phyloP scores from a whole-genome alignment of 2,113 vertebrate species.

The Euleptes europaea region DNA sequence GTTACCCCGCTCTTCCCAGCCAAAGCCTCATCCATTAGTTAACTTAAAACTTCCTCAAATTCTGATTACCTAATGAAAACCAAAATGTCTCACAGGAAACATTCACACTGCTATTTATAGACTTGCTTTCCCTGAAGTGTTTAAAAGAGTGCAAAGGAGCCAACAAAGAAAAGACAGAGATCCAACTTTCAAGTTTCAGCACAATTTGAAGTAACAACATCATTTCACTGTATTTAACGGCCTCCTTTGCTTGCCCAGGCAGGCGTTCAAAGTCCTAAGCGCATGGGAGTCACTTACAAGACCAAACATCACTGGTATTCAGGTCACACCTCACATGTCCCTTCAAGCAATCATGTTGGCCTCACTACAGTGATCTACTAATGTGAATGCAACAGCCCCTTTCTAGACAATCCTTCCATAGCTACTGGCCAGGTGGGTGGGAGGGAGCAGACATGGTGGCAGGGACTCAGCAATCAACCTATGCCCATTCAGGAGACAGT shows the following conservation, averaged over 20 bases:
- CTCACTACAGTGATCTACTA: neutral
- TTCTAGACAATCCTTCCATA: too few species aligned
- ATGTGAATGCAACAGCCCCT: neutral
- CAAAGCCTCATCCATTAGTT: neutral
- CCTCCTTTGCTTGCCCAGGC: neutral
- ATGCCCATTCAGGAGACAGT: too few species aligned
- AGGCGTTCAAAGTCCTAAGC: neutral
- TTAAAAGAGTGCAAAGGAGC: neutral
- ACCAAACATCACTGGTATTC: neutral
- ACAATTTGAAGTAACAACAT: neutral
- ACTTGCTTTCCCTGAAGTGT: neutral
- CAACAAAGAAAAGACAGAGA: slow-evolving; percentile 11
- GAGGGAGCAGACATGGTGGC: too few species aligned
- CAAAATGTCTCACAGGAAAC: slow-evolving; percentile 15
- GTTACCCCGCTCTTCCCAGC: too few species aligned
- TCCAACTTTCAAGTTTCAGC: neutral
- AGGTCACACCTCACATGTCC: neutral
- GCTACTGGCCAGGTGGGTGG: too few species aligned
- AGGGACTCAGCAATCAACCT: too few species aligned
- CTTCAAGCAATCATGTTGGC: neutral
- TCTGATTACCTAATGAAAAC: slow-evolving; percentile 10
- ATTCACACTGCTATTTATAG: slow-evolving; percentile 22
- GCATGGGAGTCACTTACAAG: neutral
- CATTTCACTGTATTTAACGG: neutral
- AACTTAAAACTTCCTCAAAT: neutral